A percentile compares a stretch with the other conserved stretches of the same genome.
These are phyloP conservation scores for Pollenia angustigena DNA, from an alignment of 2,888 invertebrate species.

Conservation along the genomic window DNA sequence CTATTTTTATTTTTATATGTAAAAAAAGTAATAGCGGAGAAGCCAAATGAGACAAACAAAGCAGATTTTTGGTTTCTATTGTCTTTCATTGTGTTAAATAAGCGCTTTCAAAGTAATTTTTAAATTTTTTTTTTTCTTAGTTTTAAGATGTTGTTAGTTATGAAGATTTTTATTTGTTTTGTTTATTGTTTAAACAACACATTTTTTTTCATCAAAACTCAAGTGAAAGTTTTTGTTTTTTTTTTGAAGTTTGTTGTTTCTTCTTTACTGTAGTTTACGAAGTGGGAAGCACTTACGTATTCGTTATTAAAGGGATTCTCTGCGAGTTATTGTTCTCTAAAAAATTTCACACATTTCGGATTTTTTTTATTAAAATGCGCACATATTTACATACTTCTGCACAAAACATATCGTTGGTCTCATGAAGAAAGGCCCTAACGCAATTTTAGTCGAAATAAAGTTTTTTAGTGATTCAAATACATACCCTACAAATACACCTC, in stretches of 20 bases:
- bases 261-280: constrained; percentile 14
- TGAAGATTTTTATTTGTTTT: constrained; percentile 57
- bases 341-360: constrained; percentile 43
- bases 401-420: too few relatives aligned
- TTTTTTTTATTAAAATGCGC: neutral
- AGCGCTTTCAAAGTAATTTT: constrained; percentile 41
- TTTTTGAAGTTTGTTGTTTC: constrained; percentile 9
- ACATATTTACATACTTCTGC: neutral
- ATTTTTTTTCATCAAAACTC: constrained; percentile 41
- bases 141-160: constrained; percentile 41
- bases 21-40: constrained; percentile 19
- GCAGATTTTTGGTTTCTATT: constrained; percentile 58
- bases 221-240: constrained; percentile 67
- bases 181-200: constrained; percentile 68
- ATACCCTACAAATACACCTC: too few relatives aligned
- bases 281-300: constrained; percentile 22
- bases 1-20: constrained; percentile 2
- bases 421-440: too few relatives aligned
- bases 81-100: constrained; percentile 54
- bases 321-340: constrained; percentile 33
- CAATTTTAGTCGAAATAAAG: too few relatives aligned
- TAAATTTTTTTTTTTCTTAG: constrained; percentile 17
- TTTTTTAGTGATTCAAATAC: too few relatives aligned
- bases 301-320: constrained; percentile 43
- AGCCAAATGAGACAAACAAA: constrained; percentile 51